Evolutionary conservation across 2,888 invertebrate species (phyloP).

Genomic region (Reticulitermes lucifugus): DNA sequence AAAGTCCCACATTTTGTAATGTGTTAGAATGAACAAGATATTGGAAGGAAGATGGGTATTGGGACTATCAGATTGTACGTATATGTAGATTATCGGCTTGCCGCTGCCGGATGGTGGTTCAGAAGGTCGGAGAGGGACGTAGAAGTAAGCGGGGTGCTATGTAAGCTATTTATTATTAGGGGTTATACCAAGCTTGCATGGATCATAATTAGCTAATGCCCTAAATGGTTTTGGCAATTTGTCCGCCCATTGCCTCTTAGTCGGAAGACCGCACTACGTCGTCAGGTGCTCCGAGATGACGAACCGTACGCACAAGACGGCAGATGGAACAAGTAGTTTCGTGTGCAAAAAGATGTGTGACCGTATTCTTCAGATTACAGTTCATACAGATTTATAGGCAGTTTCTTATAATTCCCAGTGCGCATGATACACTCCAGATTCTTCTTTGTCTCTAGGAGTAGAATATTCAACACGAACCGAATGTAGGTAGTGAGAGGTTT

Average conservation of each 20-base stretch:
- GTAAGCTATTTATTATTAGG: slow-evolving; percentile 30
- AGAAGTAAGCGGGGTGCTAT: slow-evolving; percentile 19
- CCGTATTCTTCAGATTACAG: no score
- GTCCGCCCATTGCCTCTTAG: slow-evolving; percentile 15
- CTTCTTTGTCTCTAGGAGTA: no score
- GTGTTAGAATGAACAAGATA: not conserved
- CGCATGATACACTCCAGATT: no score
- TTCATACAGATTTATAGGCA: no score
- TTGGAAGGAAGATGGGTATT: not conserved
- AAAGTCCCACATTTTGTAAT: not conserved
- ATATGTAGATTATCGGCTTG: slow-evolving; percentile 26
- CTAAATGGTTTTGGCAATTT: slow-evolving; percentile 44
- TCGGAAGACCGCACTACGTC: slow-evolving; percentile 1
- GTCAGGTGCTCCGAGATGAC: not conserved
- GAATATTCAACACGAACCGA: no score
- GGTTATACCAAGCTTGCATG: slow-evolving; percentile 26
- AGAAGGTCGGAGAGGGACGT: not conserved
- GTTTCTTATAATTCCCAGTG: no score
- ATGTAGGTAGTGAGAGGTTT: no score
- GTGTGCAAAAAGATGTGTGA: no score
- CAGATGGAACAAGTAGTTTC: not conserved
- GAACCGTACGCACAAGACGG: not conserved
- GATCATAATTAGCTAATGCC: slow-evolving; percentile 42
- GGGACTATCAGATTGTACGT: not conserved
- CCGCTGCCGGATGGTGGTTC: slow-evolving; percentile 9